Evolutionary conservation across 2,888 invertebrate species (phyloP), one percentile per base, ranked within the genome.

Genomic region (Pinctada fucata): DNA sequence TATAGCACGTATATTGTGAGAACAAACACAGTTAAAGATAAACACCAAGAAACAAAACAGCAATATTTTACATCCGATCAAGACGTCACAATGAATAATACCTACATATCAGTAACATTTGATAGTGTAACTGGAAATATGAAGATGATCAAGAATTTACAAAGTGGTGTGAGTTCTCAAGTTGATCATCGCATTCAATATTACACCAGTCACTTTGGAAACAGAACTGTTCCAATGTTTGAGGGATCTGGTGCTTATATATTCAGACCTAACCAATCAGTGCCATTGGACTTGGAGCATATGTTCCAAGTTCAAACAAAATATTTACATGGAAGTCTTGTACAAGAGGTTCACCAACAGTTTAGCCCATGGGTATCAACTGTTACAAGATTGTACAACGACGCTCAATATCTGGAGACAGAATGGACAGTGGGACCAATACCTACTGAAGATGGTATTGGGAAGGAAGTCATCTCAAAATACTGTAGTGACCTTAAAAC

Each of bases 221-320:
- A 96, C 88, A 96, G 96, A 88, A 90, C 89, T 0, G 92, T 93
- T 2, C 94, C 94, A 2, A 88, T 91, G 0, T 94, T 95, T 84
- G 93, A 97, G 79, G 95, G 97, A 0, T 98, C 98, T 0, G 99
- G 99, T 0, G 99, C 99, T 0, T 99, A 99, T 88, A 96, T 98
- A 58, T 94, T 94, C 88, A 83, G 93, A 64, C 93, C 94, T 3
- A 90, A 91, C 51, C 58, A 58, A 58, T 10, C 58, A 58, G 58
- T 10, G 6, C 58, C 58, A 6, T 58, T 58, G 13, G 58, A 58
- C 13, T 45, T 5, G 45, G 8, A 31, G 31, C 31, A 31, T 31
- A 31, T 31, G 31, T 31, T 31, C 31, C 31, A 31, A 31, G 31
- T 31, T 31, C 31, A 31, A 31, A 31, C 31, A 31, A 31, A 31